phyloP scores from a whole-genome alignment of 2,113 vertebrate genomes.

The Diphyllodes magnificus region DNA sequence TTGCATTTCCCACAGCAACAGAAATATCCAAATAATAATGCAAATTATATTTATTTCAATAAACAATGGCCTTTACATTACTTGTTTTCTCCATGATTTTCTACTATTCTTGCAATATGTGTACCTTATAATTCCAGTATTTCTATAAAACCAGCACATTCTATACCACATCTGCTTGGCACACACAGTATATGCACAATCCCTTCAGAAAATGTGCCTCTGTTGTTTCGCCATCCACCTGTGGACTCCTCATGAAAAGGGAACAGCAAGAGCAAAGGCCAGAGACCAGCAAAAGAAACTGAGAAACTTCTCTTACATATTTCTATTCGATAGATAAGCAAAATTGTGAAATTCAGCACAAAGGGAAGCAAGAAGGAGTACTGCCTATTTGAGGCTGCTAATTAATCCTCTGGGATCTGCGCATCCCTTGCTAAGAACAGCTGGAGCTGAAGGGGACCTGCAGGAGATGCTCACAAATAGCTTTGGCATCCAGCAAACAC shows the following conservation, averaged over 20 bases:
- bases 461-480: neutral
- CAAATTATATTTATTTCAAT: neutral
- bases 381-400: neutral
- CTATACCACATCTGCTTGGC: neutral
- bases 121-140: neutral
- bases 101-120: neutral
- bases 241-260: neutral
- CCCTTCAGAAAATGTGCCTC: neutral
- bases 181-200: fast-evolving
- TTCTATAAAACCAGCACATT: neutral
- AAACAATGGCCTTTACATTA: neutral
- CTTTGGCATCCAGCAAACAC: neutral
- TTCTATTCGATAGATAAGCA: neutral
- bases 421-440: neutral
- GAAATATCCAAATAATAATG: neutral
- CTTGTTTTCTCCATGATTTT: neutral
- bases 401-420: neutral
- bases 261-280: neutral
- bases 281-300: neutral
- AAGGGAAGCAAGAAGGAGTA: neutral
- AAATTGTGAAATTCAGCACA: neutral
- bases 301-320: neutral
- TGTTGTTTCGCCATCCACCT: neutral
- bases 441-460: neutral
- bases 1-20: neutral